phyloP scores from a whole-genome alignment of 2,113 vertebrate genomes.

The Lepus europaeus region DNA sequence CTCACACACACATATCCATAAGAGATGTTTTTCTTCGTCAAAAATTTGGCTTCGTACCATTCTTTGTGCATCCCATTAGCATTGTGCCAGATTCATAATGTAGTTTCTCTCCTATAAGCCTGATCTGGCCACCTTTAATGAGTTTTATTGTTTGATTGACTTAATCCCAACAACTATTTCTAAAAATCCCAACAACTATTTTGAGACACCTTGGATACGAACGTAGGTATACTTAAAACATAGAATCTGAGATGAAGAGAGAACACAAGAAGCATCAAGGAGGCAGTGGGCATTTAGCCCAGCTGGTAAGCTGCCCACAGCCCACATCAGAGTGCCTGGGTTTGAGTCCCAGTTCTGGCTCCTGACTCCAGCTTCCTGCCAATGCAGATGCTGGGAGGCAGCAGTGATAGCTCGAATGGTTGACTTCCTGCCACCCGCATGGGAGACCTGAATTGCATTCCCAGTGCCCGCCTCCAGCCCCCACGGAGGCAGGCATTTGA shows the following conservation, averaged over 20 bases:
- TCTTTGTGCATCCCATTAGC: conserved; percentile 25
- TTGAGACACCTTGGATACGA: neutral
- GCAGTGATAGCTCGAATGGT: too few species aligned
- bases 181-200: conserved; percentile 33
- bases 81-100: neutral
- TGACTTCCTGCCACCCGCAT: too few species aligned
- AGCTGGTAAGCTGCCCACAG: too few species aligned
- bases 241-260: conserved; percentile 7
- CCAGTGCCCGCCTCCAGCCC: too few species aligned
- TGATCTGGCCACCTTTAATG: neutral
- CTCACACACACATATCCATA: conserved; percentile 59
- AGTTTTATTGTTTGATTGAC: conserved; percentile 38
- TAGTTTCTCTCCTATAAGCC: neutral
- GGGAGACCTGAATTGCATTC: too few species aligned
- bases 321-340: too few species aligned
- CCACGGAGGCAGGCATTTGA: too few species aligned
- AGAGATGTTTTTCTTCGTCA: conserved; percentile 68
- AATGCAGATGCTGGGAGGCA: too few species aligned
- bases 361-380: too few species aligned
- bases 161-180: neutral
- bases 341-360: too few species aligned
- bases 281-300: too few species aligned
- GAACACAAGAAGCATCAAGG: neutral
- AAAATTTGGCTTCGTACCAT: conserved; percentile 46
- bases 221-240: neutral